Percentiles rank a stretch among this genome's conserved stretches.
Conservation (phyloP, 2,113 vertebrate species). For the Hippocampus guttulatus region DNA sequence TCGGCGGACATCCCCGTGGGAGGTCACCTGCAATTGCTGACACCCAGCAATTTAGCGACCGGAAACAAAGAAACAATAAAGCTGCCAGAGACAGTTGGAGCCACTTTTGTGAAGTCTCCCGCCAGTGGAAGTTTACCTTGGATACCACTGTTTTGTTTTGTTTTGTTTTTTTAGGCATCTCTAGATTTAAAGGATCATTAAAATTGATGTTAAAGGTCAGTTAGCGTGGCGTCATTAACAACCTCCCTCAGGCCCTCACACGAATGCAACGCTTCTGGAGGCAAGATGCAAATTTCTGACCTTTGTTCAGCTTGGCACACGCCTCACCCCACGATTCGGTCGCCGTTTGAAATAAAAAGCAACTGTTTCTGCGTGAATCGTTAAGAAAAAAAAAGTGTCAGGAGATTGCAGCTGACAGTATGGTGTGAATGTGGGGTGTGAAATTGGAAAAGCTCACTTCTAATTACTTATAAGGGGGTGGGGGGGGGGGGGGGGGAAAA, state of each 20-base stretch:
- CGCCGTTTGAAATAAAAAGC: slow-evolving; percentile 4
- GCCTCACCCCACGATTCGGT: neutral
- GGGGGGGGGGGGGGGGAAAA: neutral
- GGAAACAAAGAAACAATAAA: slow-evolving; percentile 35
- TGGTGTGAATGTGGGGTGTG: slow-evolving; percentile 6
- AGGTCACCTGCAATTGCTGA: slow-evolving; percentile 38
- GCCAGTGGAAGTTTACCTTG: neutral
- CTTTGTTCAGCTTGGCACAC: slow-evolving; percentile 19
- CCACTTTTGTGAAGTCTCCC: neutral
- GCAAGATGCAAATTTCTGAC: slow-evolving; percentile 36
- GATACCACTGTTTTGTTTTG: slow-evolving; percentile 12
- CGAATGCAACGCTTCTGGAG: slow-evolving; percentile 32
- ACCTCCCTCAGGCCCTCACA: slow-evolving; percentile 4
- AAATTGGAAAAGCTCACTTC: slow-evolving; percentile 2
- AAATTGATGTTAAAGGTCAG: slow-evolving; percentile 44
- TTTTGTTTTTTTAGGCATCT: slow-evolving; percentile 1
- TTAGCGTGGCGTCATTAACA: slow-evolving; percentile 23
- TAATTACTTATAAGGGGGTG: neutral
- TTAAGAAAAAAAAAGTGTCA: neutral
- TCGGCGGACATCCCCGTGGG: slow-evolving; percentile 11
- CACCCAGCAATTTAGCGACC: slow-evolving; percentile 19
- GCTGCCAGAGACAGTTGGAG: neutral
- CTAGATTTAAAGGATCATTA: slow-evolving; percentile 27
- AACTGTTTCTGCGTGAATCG: neutral
- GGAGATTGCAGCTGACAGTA: neutral